A percentile compares a stretch with the other conserved stretches of the same genome.
phyloP scores from a whole-genome alignment of 2,797 vertebrate genomes.

The Myotis pilosus region DNA sequence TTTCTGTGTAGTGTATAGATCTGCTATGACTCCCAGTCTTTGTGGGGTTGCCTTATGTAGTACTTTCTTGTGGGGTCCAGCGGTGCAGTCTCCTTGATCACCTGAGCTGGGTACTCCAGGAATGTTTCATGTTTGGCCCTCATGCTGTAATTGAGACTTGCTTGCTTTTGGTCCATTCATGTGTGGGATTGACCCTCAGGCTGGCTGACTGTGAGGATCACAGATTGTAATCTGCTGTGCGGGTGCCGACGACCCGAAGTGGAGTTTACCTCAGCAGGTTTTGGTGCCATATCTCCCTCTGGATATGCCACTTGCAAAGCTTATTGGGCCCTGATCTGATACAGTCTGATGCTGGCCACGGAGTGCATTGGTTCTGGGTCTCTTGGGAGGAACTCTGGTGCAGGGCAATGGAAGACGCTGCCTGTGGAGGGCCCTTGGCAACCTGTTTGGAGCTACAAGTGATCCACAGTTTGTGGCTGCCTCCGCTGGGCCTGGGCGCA shows the following conservation, averaged over 20 bases:
- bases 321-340: not conserved
- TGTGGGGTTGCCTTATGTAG: not conserved
- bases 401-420: not conserved
- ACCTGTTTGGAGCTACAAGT: not conserved
- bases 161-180: not conserved
- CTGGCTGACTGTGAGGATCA: not conserved
- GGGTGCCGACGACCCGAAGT: not conserved
- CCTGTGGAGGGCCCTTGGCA: not conserved
- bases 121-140: not conserved
- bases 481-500: not conserved
- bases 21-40: not conserved
- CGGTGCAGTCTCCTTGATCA: not conserved
- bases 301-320: not conserved
- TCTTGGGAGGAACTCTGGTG: not conserved
- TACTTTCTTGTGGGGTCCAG: not conserved
- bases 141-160: not conserved
- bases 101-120: not conserved
- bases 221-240: not conserved
- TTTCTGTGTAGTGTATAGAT: not conserved
- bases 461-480: not conserved
- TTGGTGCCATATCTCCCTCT: not conserved
- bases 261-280: not conserved
- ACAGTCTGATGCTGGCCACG: not conserved
- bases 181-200: not conserved
- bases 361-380: not conserved